Base-by-base conservation (phyloP, 2,797 vertebrate species). In the Centroberyx gerrardi region DNA sequence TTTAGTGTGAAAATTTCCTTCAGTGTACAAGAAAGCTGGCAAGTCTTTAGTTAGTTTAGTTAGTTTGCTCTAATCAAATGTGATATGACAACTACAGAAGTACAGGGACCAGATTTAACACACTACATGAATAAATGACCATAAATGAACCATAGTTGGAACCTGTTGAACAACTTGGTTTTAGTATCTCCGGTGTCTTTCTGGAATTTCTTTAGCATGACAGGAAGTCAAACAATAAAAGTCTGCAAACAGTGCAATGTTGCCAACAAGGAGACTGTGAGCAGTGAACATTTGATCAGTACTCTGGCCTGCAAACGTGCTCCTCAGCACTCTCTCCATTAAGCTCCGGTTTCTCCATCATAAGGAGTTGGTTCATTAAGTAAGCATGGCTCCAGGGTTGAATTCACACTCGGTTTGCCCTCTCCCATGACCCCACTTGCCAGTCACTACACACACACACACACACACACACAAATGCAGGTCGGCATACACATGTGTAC, bases 361-460 rank as follows among this genome's bases (percentile, higher is more conserved):
- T 67, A 72, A 83, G 63, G 81, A 78, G 80, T 51, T 5, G 66
- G 65, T 88, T 91, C 92, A 93, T 92, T 93, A 89, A 87, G 87
- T 87, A 90, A 92, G 86, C 89, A 88, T 78, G 86, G 90, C 87
- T 88, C 76, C 82, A 72, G 87, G 88, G 88, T 87, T 88, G 82
- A 90, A 81, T 93, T 91, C 88, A 84, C 88, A 89, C 91, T 90
- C 42, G 0, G 53, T 49, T 61, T 92, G 88, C 89, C 88, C 91
- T 94, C 92, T 93, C 91, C 89, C 91, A 93, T 94, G 92, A 93
- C 91, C 92, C 74, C 68, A 63, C 83, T 92, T 84, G 78, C 84
- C 67, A 85, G 87, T 88, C 87, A 61, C 68, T 51, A 71, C 74
- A 75, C 62, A 62, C 68, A 48, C 49, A 67, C 48, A 31, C 15